These are phyloP conservation scores for Coptodon bakossiorum DNA, from an alignment of 2,113 vertebrate species.

Conservation along the genomic window DNA sequence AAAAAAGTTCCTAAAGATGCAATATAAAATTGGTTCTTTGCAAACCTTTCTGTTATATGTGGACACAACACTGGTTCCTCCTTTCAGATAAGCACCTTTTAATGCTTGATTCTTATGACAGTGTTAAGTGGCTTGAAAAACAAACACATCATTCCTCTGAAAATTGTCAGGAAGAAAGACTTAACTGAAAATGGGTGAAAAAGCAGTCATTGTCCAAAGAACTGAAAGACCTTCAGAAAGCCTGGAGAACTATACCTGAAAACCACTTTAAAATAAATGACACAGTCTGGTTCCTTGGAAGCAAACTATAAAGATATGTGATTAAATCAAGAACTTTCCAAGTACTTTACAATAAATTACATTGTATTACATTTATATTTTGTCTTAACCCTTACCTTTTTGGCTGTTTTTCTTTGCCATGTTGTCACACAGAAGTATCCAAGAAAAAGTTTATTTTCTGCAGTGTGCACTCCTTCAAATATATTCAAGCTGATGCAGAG, in stretches of 20 bases:
- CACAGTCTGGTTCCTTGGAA: not conserved
- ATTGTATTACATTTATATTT: not conserved
- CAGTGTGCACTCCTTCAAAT: not conserved
- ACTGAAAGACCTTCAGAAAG: not conserved
- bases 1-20: not conserved
- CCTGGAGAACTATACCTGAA: not conserved
- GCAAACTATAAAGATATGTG: not conserved
- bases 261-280: not conserved
- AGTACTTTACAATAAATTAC: not conserved
- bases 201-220: not conserved
- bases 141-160: not conserved
- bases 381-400: slow-evolving; percentile 47
- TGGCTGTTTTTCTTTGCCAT: slow-evolving; percentile 75
- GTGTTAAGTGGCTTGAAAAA: not conserved
- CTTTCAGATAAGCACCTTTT: not conserved
- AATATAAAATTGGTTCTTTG: not conserved
- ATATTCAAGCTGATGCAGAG: not conserved
- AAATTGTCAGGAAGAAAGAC: not conserved
- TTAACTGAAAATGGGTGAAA: not conserved
- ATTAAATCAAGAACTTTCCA: not conserved
- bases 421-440: not conserved
- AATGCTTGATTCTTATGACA: not conserved
- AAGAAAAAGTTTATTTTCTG: not conserved
- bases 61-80: not conserved
- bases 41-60: not conserved